These are phyloP conservation scores for Halictus quadricinctus DNA, from an alignment of 2,888 invertebrate genomes.

Conservation along the genomic window DNA sequence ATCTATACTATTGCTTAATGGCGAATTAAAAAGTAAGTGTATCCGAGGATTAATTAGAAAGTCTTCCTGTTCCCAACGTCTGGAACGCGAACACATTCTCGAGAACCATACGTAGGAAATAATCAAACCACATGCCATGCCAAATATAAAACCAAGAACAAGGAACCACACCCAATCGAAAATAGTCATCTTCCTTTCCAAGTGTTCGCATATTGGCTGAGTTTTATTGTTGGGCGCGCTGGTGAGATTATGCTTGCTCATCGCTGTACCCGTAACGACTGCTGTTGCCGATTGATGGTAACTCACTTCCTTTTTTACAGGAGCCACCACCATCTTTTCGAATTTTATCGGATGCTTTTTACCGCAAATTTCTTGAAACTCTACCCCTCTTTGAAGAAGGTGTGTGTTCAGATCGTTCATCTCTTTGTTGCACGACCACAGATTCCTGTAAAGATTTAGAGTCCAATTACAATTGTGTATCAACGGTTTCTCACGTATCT, in stretches of 20 bases:
- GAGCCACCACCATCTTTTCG: constrained; percentile 71
- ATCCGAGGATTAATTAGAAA: constrained; percentile 60
- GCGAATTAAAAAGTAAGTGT: constrained; percentile 70
- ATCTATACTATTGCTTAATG: constrained; percentile 49
- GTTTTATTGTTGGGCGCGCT: not conserved
- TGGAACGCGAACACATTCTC: constrained; percentile 57
- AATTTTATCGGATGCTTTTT: constrained; percentile 60
- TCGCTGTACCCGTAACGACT: not conserved
- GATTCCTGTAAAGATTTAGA: constrained; percentile 72
- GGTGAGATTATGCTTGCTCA: not conserved
- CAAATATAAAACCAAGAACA: constrained; percentile 74
- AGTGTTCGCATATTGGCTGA: not conserved
- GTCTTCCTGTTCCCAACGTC: not conserved
- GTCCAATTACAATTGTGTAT: not conserved
- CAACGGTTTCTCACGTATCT: not conserved
- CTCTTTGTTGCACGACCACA: constrained; percentile 74
- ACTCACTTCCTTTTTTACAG: constrained; percentile 15
- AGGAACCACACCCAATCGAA: constrained; percentile 69
- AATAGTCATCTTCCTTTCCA: not conserved
- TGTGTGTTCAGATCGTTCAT: constrained; percentile 69
- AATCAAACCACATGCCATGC: constrained; percentile 70
- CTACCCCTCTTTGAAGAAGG: constrained; percentile 59
- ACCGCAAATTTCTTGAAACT: constrained; percentile 63
- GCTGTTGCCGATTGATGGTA: constrained; percentile 36
- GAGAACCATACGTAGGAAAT: constrained; percentile 74